phyloP scores from a whole-genome alignment of 2,113 vertebrate species.

The Origma solitaria region DNA sequence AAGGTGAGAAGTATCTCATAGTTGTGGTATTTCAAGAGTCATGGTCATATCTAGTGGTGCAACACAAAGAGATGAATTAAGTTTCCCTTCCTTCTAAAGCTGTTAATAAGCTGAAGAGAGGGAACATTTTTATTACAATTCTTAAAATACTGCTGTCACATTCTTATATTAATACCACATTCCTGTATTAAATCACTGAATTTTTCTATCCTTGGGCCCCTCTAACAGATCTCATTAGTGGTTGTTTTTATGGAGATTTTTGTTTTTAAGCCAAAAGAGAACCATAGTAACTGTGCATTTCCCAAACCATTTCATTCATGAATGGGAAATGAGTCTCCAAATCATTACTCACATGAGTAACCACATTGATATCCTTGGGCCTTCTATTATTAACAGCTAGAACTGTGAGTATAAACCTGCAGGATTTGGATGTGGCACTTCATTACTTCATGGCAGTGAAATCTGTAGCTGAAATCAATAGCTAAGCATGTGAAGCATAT shows the following conservation, averaged over 20 bases:
- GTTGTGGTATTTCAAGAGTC: background rate
- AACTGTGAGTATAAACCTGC: background rate
- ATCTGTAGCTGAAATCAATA: slow-evolving; percentile 35
- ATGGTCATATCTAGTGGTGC: background rate
- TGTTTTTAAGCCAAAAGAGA: slow-evolving; percentile 36
- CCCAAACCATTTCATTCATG: slow-evolving; percentile 49
- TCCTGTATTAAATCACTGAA: background rate
- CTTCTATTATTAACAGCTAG: slow-evolving; percentile 29
- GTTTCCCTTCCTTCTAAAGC: background rate
- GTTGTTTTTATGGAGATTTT: slow-evolving; percentile 20
- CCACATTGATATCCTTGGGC: slow-evolving; percentile 35
- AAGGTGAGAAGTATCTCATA: background rate
- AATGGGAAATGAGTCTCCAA: slow-evolving; percentile 28
- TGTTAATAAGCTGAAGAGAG: background rate
- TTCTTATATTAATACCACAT: background rate
- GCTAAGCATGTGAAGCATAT: background rate
- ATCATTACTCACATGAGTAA: slow-evolving; percentile 51
- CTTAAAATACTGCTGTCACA: background rate
- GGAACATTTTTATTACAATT: background rate
- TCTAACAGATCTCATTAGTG: background rate
- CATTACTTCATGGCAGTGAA: slow-evolving; percentile 22
- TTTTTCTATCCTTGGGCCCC: background rate
- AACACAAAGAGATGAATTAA: background rate
- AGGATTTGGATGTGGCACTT: slow-evolving; percentile 9
- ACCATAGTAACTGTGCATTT: slow-evolving; percentile 52